Percentiles rank a stretch among this genome's conserved stretches.
phyloP scores from a whole-genome alignment of 2,888 invertebrate species.

The Thera britannica region DNA sequence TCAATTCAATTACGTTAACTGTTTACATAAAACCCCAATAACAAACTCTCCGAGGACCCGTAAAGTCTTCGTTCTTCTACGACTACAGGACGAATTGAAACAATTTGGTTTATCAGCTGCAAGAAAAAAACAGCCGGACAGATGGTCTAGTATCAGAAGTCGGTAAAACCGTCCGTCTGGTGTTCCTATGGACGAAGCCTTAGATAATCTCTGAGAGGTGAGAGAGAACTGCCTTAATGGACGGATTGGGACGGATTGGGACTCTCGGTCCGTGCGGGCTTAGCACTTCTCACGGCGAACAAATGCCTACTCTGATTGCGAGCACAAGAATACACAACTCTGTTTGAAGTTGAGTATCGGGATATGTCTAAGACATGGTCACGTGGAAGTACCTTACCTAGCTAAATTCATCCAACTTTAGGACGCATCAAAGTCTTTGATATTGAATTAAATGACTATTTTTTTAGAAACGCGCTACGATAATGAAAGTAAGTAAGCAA shows the following conservation, averaged over 20 bases:
- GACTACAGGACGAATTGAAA: too few relatives aligned
- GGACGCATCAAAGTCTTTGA: too few relatives aligned
- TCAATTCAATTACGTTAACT: too few relatives aligned
- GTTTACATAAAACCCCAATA: too few relatives aligned
- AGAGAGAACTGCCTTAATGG: constrained; percentile 16
- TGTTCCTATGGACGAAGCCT: constrained; percentile 8
- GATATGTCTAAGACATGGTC: background rate
- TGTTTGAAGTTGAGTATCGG: background rate
- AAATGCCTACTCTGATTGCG: background rate
- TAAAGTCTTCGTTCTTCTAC: too few relatives aligned
- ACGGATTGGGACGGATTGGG: constrained; percentile 17
- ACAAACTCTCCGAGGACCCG: too few relatives aligned
- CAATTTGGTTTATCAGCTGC: background rate
- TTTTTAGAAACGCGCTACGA: too few relatives aligned
- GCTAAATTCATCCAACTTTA: too few relatives aligned
- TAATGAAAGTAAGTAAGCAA: too few relatives aligned
- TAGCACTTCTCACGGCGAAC: constrained; percentile 1
- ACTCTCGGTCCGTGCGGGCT: constrained; percentile 8
- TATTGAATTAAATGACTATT: too few relatives aligned
- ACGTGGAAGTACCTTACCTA: too few relatives aligned
- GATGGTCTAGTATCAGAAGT: background rate
- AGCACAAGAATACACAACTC: background rate
- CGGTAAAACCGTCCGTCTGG: constrained; percentile 3
- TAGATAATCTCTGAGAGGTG: constrained; percentile 20
- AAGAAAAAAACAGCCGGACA: background rate